These are phyloP conservation scores for Parascotia fuliginaria DNA, from an alignment of 2,888 invertebrate species.

Conservation along the genomic window DNA sequence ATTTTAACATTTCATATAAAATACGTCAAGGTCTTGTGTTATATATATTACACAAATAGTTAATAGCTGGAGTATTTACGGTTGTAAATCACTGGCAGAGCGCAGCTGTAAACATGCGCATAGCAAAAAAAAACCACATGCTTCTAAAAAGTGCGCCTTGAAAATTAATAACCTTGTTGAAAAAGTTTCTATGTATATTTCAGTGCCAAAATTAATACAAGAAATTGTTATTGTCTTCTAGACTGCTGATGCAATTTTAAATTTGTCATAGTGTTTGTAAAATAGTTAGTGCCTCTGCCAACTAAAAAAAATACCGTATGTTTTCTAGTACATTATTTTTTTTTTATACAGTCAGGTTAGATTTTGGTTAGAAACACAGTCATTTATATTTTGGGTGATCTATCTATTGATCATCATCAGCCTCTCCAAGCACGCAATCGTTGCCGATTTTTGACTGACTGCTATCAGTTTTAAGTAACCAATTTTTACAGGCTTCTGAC, in stretches of 20 bases:
- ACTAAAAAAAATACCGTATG: too few relatives aligned
- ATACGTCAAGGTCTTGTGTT: slow-evolving; percentile 65
- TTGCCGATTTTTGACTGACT: too few relatives aligned
- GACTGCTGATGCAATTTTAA: neutral
- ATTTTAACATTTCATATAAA: slow-evolving; percentile 39
- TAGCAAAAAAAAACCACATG: slow-evolving; percentile 55
- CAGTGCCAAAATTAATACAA: slow-evolving; percentile 53
- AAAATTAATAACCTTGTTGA: slow-evolving; percentile 62
- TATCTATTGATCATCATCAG: too few relatives aligned
- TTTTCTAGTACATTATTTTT: too few relatives aligned
- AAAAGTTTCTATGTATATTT: slow-evolving; percentile 52
- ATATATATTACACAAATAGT: slow-evolving; percentile 50
- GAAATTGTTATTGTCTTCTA: slow-evolving; percentile 3
- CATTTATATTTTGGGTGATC: too few relatives aligned
- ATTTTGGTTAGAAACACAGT: too few relatives aligned
- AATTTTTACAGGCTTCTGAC: too few relatives aligned
- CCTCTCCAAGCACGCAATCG: too few relatives aligned
- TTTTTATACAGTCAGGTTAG: too few relatives aligned
- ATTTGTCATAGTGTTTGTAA: neutral
- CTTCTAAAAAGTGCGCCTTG: slow-evolving; percentile 54
- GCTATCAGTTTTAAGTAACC: too few relatives aligned
- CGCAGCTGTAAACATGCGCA: slow-evolving; percentile 71
- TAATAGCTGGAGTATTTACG: slow-evolving; percentile 51
- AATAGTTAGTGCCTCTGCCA: too few relatives aligned
- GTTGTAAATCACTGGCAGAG: slow-evolving; percentile 66